A percentile compares a stretch with the other conserved stretches of the same genome.
Evolutionary conservation across 2,888 invertebrate genomes (phyloP).

Genomic region (Lottia scabra): DNA sequence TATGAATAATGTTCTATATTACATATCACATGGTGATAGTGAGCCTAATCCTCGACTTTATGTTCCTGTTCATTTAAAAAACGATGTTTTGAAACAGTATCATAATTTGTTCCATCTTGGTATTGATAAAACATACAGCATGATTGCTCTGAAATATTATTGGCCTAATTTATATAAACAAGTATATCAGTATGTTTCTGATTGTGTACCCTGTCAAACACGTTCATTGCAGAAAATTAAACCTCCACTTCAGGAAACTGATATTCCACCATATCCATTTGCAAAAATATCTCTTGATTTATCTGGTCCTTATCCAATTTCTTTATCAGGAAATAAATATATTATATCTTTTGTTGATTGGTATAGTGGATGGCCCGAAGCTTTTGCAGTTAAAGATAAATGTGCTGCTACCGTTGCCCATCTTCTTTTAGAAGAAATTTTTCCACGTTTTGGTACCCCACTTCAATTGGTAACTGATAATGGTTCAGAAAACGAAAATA

Average conservation of each 20-base stretch:
- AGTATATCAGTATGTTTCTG: neutral
- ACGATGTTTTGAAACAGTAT: neutral
- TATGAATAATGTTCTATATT: neutral
- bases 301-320: constrained; percentile 21
- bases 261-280: constrained; percentile 22
- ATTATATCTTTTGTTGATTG: neutral
- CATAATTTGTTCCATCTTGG: neutral
- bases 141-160: neutral
- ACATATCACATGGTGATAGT: neutral
- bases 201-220: constrained; percentile 22
- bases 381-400: constrained; percentile 28
- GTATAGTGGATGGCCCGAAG: constrained; percentile 27
- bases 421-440: constrained; percentile 31
- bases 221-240: constrained; percentile 18
- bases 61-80: neutral
- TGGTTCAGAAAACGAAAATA: constrained; percentile 21
- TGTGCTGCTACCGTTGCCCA: constrained; percentile 25
- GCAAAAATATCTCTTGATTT: constrained; percentile 18
- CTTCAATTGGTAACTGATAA: constrained; percentile 23
- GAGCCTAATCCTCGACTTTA: neutral
- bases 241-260: constrained; percentile 29
- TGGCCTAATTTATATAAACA: no score
- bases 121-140: neutral
- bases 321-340: constrained; percentile 21
- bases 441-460: constrained; percentile 25